Percentiles rank a stretch among this genome's conserved stretches.
Conservation (phyloP, 1,140 invertebrate species). For the Dinoponera quadriceps region DNA sequence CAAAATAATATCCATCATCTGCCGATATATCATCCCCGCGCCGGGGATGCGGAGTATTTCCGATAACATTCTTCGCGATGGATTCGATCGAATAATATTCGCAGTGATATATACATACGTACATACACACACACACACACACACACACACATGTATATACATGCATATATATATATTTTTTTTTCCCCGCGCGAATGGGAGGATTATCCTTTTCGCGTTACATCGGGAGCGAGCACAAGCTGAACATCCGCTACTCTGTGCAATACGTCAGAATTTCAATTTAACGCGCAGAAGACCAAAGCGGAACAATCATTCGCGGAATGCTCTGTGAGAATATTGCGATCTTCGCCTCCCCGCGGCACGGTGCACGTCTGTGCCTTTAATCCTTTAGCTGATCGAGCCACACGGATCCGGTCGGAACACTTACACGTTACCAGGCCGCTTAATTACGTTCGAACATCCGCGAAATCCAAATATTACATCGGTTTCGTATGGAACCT, state of each 20-base stretch:
- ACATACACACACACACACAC: neutral
- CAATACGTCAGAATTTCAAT: conserved; percentile 42
- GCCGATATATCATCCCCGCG: neutral
- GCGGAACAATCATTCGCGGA: conserved; percentile 36
- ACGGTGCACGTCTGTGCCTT: neutral
- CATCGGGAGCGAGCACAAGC: neutral
- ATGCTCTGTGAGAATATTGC: conserved; percentile 44
- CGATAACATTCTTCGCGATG: conserved; percentile 18
- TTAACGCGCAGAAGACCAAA: conserved; percentile 26
- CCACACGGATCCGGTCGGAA: neutral
- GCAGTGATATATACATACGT: neutral
- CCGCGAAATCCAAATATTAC: neutral
- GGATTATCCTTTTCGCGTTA: neutral
- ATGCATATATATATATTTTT: too few relatives aligned
- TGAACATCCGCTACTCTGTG: conserved; percentile 1
- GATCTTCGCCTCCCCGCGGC: conserved; percentile 12
- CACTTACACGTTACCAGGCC: conserved; percentile 8
- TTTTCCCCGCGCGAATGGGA: too few relatives aligned
- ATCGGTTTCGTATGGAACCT: too few relatives aligned
- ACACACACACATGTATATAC: neutral
- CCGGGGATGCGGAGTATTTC: conserved; percentile 14
- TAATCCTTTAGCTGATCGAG: neutral
- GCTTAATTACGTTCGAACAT: conserved; percentile 5
- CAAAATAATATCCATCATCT: conserved; percentile 4
- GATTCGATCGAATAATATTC: neutral